Base-by-base conservation (phyloP, 2,113 vertebrate species). In the Lates calcarifer region DNA sequence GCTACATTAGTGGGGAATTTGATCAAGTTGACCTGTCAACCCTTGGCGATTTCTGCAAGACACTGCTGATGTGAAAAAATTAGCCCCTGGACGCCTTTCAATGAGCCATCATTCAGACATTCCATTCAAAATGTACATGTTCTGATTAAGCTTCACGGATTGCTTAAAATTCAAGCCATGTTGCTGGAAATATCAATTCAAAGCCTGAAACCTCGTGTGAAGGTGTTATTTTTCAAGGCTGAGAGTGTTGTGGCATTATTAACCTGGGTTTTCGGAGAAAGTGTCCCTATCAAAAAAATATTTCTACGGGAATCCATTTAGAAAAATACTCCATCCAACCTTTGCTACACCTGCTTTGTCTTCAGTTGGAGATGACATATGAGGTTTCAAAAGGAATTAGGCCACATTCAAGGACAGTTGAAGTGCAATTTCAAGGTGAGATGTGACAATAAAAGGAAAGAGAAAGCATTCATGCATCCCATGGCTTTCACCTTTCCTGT, bases 371-470 rank as follows among this genome's bases (percentile, higher is more conserved):
- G 11, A 71, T 65, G 58, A 71, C 58, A 41, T 43, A 77, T 65
- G 62, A 65, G 18, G 55, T 62, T 76, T 72, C 63, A 45, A 5
- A 56, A 61, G 24, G 24, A 18, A 66, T 68, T 43, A 31, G 41
- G 64, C 14, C 51, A 47, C 15, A 17, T 73, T 60, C 58, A 74
- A 68, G 74, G 69, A 64, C 51, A 53, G 61, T 51, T n/a, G 24
- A 55, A 61, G 74, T 35, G 65, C 51, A 84, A 24, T 71, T 65
- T 74, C 53, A 63, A 85, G 79, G 79, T 85, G 74, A 67, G 79
- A 71, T 51, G 20, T 62, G 20, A 11, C 15, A 60, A 47, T 56
- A 45, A 69, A 74, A 61, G 1, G 24, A 49, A n/a, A 69, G 65
- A 55, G 2, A 20, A 49, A n/a, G 37, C 18, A 33, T 17, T 43